A percentile compares a stretch with the other conserved stretches of the same genome.
These are phyloP conservation scores for Leucosticte australis DNA, from an alignment of 2,113 vertebrate genomes.

Conservation along the genomic window DNA sequence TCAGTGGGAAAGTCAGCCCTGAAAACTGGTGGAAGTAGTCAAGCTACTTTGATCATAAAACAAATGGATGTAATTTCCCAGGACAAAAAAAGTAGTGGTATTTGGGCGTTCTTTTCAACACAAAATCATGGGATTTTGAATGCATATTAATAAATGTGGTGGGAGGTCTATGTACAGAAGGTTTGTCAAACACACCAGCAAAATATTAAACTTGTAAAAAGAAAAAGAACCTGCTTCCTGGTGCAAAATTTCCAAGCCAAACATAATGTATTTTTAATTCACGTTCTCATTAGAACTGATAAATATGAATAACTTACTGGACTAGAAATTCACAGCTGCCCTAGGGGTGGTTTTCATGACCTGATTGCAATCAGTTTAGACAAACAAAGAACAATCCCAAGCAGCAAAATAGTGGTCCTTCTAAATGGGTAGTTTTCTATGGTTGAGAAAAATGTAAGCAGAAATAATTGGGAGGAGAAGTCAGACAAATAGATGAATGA, in stretches of 20 bases:
- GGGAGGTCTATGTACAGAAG: not conserved
- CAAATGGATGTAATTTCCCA: not conserved
- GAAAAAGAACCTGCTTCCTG: not conserved
- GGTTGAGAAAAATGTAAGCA: not conserved
- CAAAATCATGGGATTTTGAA: not conserved
- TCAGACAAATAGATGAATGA: not conserved
- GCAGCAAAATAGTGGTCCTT: not conserved
- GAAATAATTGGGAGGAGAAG: not conserved
- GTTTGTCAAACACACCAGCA: not conserved
- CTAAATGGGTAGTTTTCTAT: not conserved
- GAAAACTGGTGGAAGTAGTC: not conserved
- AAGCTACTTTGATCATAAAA: not conserved
- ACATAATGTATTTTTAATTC: not conserved
- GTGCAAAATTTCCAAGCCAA: not conserved
- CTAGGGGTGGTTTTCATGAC: not conserved
- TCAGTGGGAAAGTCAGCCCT: not conserved
- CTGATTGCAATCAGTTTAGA: not conserved
- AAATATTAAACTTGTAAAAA: not conserved
- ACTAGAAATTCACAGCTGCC: not conserved
- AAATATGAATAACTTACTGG: constrained; percentile 18
- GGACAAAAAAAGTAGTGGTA: not conserved
- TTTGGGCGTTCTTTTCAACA: not conserved
- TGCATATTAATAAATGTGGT: not conserved
- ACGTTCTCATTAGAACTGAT: not conserved
- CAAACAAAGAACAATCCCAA: not conserved